Conservation (phyloP, 2,888 invertebrate species). For the Nomada fabriciana region DNA sequence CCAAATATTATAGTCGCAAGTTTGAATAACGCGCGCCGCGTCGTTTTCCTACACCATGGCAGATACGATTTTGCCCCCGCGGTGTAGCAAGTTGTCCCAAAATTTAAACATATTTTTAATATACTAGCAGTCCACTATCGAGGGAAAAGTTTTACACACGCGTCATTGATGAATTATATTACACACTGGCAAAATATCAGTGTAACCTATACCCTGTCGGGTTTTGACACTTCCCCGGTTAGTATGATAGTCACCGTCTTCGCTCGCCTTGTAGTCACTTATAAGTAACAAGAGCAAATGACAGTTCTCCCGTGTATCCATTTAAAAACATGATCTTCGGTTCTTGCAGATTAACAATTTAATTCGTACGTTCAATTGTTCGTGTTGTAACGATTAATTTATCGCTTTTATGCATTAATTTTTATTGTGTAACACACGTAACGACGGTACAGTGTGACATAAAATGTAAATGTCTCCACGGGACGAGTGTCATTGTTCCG, state of each 20-base stretch:
- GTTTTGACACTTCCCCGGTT: not conserved
- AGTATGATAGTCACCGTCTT: not conserved
- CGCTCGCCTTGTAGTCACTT: not conserved
- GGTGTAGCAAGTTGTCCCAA: too few relatives aligned
- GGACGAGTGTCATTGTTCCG: not conserved
- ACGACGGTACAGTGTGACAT: not conserved
- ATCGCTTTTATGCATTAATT: not conserved
- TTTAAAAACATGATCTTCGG: not conserved
- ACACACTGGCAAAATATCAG: too few relatives aligned
- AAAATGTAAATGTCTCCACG: constrained; percentile 8
- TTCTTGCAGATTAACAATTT: constrained; percentile 3
- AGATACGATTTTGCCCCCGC: too few relatives aligned
- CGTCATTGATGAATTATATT: too few relatives aligned
- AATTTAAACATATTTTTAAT: too few relatives aligned
- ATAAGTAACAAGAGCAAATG: not conserved
- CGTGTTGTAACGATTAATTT: not conserved
- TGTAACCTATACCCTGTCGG: too few relatives aligned
- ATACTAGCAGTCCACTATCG: too few relatives aligned
- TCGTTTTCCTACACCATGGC: too few relatives aligned
- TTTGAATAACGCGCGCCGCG: too few relatives aligned
- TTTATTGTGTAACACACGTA: not conserved
- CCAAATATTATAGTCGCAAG: too few relatives aligned
- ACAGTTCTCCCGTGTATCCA: constrained; percentile 15
- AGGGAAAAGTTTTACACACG: too few relatives aligned
- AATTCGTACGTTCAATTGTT: not conserved